Evolutionary conservation across 2,797 vertebrate species (phyloP).

Genomic region (Pelochelys cantorii): DNA sequence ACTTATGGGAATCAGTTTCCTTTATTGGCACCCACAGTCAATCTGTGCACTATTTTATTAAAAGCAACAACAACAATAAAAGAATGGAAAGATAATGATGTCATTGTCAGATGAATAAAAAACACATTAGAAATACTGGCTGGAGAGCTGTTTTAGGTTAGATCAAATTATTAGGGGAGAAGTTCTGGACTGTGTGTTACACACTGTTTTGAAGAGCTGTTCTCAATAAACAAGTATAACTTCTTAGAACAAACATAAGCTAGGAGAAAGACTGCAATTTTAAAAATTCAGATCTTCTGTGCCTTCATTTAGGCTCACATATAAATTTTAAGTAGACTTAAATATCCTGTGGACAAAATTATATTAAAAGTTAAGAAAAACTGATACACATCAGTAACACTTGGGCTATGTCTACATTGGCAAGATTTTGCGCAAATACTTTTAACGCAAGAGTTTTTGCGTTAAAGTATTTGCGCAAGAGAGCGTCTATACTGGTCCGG

Average conservation of each 20-base stretch:
- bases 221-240: constrained; percentile 67
- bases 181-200: constrained; percentile 65
- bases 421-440: no score
- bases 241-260: constrained; percentile 62
- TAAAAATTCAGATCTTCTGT: constrained; percentile 31
- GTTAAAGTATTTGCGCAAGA: no score
- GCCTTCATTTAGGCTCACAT: constrained; percentile 34
- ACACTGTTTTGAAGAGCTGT: constrained; percentile 64
- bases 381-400: background rate
- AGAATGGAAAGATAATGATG: constrained; percentile 88
- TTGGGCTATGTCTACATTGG: no score
- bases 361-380: background rate
- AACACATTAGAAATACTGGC: constrained; percentile 87
- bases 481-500: no score
- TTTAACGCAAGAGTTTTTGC: no score
- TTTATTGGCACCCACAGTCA: constrained; percentile 53
- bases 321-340: constrained; percentile 55
- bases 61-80: constrained; percentile 50
- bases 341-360: background rate
- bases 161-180: constrained; percentile 72
- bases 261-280: constrained; percentile 71
- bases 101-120: constrained; percentile 87
- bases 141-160: constrained; percentile 80
- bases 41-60: constrained; percentile 69
- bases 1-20: constrained; percentile 68